phyloP scores from a whole-genome alignment of 2,888 invertebrate species.

The Beris morrisii region DNA sequence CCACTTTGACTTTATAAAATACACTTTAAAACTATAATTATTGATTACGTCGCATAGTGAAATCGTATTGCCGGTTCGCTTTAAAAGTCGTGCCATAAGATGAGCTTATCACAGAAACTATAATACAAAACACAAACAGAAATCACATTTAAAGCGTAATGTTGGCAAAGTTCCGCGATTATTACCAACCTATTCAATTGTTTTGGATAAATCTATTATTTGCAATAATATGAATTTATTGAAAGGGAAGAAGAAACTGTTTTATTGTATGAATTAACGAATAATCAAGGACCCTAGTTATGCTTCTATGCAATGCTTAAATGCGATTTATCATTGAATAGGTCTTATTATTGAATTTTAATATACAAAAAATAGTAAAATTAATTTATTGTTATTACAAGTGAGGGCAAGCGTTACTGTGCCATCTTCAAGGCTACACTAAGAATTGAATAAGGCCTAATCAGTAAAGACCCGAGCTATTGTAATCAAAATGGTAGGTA shows the following conservation, averaged over 20 bases:
- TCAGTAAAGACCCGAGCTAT: slow-evolving; percentile 27
- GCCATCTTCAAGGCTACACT: slow-evolving; percentile 26
- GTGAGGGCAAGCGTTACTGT: slow-evolving; percentile 32
- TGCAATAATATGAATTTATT: too few species aligned
- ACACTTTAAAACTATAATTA: too few species aligned
- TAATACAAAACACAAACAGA: too few species aligned
- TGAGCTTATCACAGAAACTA: slow-evolving; percentile 11
- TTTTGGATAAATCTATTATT: slow-evolving; percentile 8
- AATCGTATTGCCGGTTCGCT: slow-evolving; percentile 9
- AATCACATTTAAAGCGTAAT: too few species aligned
- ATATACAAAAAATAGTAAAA: slow-evolving; percentile 10
- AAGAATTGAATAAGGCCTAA: slow-evolving; percentile 20
- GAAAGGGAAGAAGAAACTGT: too few species aligned
- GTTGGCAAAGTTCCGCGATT: too few species aligned
- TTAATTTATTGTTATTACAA: slow-evolving; percentile 29
- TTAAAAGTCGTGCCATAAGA: slow-evolving; percentile 25
- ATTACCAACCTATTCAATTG: slow-evolving; percentile 13
- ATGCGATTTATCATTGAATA: too few species aligned
- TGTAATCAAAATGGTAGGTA: slow-evolving; percentile 16
- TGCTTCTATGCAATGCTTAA: too few species aligned
- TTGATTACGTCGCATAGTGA: too few species aligned
- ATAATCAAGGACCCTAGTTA: too few species aligned
- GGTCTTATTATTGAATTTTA: slow-evolving; percentile 14
- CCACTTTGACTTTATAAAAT: neutral
- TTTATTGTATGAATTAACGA: too few species aligned